These are phyloP conservation scores for Catharus minimus DNA, from an alignment of 2,113 vertebrate species.

Conservation along the genomic window DNA sequence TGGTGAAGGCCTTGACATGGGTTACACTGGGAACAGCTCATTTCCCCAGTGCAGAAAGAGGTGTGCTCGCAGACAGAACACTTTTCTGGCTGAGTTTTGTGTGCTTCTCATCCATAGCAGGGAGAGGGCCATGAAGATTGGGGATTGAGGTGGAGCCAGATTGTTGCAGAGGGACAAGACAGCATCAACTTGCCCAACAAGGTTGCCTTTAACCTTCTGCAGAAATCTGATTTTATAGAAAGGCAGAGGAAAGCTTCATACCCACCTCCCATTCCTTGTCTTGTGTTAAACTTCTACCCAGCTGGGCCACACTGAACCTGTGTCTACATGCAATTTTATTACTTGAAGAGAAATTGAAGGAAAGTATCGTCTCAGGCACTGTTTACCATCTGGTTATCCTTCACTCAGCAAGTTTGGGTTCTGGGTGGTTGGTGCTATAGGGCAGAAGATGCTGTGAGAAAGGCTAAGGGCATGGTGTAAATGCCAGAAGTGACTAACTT, in stretches of 20 bases:
- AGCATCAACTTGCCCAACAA: neutral
- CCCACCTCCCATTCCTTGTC: neutral
- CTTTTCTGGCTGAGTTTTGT: neutral
- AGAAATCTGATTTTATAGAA: neutral
- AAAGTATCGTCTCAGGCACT: neutral
- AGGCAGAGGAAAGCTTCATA: neutral
- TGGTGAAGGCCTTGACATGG: neutral
- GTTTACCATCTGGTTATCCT: neutral
- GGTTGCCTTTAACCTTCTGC: neutral
- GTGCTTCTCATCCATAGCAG: neutral
- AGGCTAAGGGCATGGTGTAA: neutral
- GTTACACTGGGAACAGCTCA: neutral
- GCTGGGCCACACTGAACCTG: neutral
- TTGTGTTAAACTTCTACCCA: neutral
- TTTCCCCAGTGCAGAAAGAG: neutral
- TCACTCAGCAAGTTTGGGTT: neutral
- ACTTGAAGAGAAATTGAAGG: neutral
- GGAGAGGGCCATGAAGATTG: neutral
- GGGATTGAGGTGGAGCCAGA: neutral
- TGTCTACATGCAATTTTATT: neutral
- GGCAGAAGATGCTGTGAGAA: neutral
- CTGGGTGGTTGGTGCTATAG: neutral
- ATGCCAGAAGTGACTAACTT: neutral
- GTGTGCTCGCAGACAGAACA: neutral
- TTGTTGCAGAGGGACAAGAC: neutral